Evolutionary conservation across 2,113 vertebrate species (phyloP), one percentile per base, ranked within the genome.

Genomic region (Pitta sordida): DNA sequence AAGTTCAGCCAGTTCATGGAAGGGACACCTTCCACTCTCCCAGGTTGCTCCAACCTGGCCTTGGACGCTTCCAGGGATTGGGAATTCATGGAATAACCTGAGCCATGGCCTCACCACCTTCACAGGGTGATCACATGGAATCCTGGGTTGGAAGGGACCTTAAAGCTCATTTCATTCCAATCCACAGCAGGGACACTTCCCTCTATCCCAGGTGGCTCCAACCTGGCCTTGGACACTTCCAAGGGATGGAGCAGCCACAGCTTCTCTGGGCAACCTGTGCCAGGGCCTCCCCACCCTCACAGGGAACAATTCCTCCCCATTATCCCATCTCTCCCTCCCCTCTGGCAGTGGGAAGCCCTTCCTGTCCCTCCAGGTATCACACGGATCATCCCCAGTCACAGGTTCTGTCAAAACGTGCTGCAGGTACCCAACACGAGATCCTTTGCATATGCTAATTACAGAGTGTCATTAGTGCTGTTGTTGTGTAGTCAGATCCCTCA

Each of bases 331-430:
- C 23, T 14, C 19, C 55, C n/a, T 21, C 9, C 18, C 49, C 39
- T 44, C 30, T n/a, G 52, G 16, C 21, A 4, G 3, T 8, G 37
- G 52, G 51, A 27, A 41, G 5, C 41, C 14, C 3, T 10, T 46
- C 70, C 70, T 46, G 32, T 21, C 52, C 52, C 39, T 56, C 30
- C 52, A 36, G 41, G 18, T 20, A 13, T 23, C 73, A 7, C 73
- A 34, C 10, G 20, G 1, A 3, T 6, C 46, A 20, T 9, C 13
- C 74, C 13, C 32, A 11, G 27, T 49, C 3, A 2, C 13, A 29
- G 44, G 32, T 29, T 24, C 34, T 0, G 13, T 10, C 29, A 27
- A 16, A 34, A 53, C 36, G 18, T 52, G 62, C 80, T 30, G 64
- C 13, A 5, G 59, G 59, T 15, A 39, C 65, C 49, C 10, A 5